Conservation (phyloP, 2,113 vertebrate species). For the Archocentrus centrarchus region DNA sequence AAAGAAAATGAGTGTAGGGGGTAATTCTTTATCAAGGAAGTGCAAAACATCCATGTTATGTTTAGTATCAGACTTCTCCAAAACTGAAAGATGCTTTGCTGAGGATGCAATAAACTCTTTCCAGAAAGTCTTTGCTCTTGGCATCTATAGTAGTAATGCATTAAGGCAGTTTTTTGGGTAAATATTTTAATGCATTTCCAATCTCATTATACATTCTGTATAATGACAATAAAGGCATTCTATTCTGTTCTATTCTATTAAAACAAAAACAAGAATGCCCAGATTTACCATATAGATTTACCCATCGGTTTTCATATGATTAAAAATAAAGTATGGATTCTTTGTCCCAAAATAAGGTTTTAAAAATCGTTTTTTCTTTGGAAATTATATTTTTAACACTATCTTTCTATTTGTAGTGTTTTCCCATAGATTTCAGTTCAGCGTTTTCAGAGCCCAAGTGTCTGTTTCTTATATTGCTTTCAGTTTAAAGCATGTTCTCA, state of each 20-base stretch:
- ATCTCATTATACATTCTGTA: too few relatives aligned
- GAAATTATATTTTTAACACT: background rate
- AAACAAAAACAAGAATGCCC: too few relatives aligned
- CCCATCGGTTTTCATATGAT: background rate
- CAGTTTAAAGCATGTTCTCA: background rate
- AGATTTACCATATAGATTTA: too few relatives aligned
- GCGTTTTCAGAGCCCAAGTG: background rate
- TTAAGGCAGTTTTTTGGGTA: background rate
- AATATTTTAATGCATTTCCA: background rate
- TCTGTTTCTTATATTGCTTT: background rate
- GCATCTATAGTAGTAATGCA: background rate
- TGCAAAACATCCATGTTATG: background rate
- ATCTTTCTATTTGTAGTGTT: too few relatives aligned
- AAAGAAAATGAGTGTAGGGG: background rate
- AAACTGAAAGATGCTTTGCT: background rate
- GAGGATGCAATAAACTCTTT: background rate
- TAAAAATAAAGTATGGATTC: fast-evolving
- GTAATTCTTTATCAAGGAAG: background rate
- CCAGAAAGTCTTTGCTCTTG: too few relatives aligned
- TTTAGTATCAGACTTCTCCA: background rate
- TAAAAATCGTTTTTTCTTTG: background rate
- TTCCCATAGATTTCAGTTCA: background rate
- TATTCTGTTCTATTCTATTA: too few relatives aligned
- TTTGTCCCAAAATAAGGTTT: background rate
- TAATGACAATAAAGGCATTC: too few relatives aligned